phyloP scores from a whole-genome alignment of 2,888 invertebrate species.

The Eupithecia subumbrata region DNA sequence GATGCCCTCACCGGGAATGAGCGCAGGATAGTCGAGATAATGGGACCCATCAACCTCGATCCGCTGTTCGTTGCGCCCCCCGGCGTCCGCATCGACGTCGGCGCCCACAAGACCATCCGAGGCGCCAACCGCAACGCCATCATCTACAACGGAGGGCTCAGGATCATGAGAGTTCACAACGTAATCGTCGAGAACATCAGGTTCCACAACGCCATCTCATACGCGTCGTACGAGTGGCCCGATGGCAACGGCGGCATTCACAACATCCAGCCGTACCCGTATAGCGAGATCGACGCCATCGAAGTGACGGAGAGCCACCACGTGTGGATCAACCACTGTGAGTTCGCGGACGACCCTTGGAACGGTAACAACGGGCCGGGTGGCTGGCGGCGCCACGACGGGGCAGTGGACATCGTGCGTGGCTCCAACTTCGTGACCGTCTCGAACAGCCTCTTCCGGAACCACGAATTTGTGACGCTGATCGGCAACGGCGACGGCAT shows the following conservation, averaged over 20 bases:
- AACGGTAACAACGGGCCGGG: slow-evolving; percentile 17
- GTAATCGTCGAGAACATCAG: slow-evolving; percentile 29
- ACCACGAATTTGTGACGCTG: slow-evolving; percentile 31
- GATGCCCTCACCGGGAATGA: slow-evolving; percentile 18
- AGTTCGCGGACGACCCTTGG: slow-evolving; percentile 41
- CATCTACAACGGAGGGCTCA: slow-evolving; percentile 28
- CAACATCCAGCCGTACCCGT: slow-evolving; percentile 17
- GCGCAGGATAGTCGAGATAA: slow-evolving; percentile 21
- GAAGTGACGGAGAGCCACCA: slow-evolving; percentile 14
- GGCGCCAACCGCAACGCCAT: slow-evolving; percentile 28
- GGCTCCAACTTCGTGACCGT: slow-evolving; percentile 33
- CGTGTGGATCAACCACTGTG: slow-evolving; percentile 35
- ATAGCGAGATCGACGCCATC: slow-evolving; percentile 23
- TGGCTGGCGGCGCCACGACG: slow-evolving; percentile 35
- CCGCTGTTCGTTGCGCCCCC: slow-evolving; percentile 25
- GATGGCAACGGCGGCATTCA: slow-evolving; percentile 26
- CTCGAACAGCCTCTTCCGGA: slow-evolving; percentile 39
- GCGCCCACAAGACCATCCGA: slow-evolving; percentile 23
- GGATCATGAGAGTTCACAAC: slow-evolving; percentile 9
- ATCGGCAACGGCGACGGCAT: slow-evolving; percentile 33
- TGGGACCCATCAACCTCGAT: slow-evolving; percentile 28
- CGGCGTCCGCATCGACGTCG: slow-evolving; percentile 27
- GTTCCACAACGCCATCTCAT: slow-evolving; percentile 29
- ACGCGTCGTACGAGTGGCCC: slow-evolving; percentile 26
- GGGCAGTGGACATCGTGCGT: slow-evolving; percentile 34